A percentile compares a stretch with the other conserved stretches of the same genome.
Evolutionary conservation across 2,888 invertebrate genomes (phyloP).

Genomic region (Gastrophysa polygoni): DNA sequence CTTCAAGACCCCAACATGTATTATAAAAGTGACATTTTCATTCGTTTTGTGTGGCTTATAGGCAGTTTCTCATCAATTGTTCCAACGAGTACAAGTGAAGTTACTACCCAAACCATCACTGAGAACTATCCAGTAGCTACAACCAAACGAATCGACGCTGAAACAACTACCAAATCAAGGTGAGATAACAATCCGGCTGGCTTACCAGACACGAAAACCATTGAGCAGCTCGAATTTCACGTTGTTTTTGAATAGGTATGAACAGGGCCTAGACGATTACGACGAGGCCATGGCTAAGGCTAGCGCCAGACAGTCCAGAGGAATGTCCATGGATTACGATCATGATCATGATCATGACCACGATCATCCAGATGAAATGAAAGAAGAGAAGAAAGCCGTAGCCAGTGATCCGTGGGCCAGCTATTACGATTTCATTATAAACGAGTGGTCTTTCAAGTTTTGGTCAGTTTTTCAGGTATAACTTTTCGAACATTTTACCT

Average conservation of each 20-base stretch:
- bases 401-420: constrained; percentile 77
- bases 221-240: not conserved
- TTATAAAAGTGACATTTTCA: constrained; percentile 30
- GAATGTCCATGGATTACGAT: constrained; percentile 59
- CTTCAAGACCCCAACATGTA: constrained; percentile 18
- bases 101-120: constrained; percentile 28
- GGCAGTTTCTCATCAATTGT: constrained; percentile 20
- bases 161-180: constrained; percentile 41
- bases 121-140: constrained; percentile 46
- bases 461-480: constrained; percentile 89
- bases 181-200: constrained; percentile 25
- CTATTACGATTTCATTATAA: constrained; percentile 86
- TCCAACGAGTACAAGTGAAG: constrained; percentile 14
- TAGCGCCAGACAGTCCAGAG: constrained; percentile 53
- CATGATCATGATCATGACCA: constrained; percentile 60
- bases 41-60: constrained; percentile 32
- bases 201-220: not conserved
- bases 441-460: constrained; percentile 87
- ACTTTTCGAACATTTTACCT: constrained; percentile 30
- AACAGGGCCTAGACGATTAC: constrained; percentile 52
- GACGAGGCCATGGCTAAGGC: constrained; percentile 48
- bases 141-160: constrained; percentile 34
- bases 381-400: constrained; percentile 62
- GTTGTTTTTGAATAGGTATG: constrained; percentile 40
- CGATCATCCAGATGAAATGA: constrained; percentile 56